phyloP scores from a whole-genome alignment of 2,113 vertebrate species.

The Labrus mixtus region DNA sequence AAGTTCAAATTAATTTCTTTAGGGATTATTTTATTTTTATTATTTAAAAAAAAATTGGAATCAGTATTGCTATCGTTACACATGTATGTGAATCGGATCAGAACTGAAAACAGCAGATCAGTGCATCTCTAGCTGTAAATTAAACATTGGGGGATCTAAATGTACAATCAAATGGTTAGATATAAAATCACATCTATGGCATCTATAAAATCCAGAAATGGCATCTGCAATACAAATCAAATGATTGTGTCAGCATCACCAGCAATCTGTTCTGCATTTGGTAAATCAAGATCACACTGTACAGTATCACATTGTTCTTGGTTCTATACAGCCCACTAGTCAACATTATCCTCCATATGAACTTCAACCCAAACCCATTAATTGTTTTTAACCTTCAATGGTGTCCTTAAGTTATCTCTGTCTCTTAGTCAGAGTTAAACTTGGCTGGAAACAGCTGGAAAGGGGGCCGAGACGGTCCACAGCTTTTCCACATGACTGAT shows the following conservation, averaged over 20 bases:
- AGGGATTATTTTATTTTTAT: too few species aligned
- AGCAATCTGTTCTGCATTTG: slow-evolving; percentile 4
- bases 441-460: slow-evolving; percentile 49
- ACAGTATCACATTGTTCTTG: slow-evolving; percentile 3
- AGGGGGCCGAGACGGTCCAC: slow-evolving; percentile 13
- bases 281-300: neutral
- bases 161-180: too few species aligned
- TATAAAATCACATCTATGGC: too few species aligned
- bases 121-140: too few species aligned
- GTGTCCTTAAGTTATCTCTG: slow-evolving; percentile 22
- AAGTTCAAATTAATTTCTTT: too few species aligned
- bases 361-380: slow-evolving; percentile 17
- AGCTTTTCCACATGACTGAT: slow-evolving; percentile 69
- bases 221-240: slow-evolving; percentile 20
- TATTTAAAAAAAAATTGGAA: too few species aligned
- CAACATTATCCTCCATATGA: slow-evolving; percentile 17
- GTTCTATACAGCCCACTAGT: slow-evolving; percentile 15
- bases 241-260: slow-evolving; percentile 13
- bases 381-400: slow-evolving; percentile 38
- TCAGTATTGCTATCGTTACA: too few species aligned
- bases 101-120: too few species aligned
- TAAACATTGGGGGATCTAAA: too few species aligned
- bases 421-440: slow-evolving; percentile 13
- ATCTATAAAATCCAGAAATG: slow-evolving; percentile 10
- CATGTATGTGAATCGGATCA: too few species aligned